phyloP scores from a whole-genome alignment of 2,797 vertebrate species.

The Synaphobranchus kaupii region DNA sequence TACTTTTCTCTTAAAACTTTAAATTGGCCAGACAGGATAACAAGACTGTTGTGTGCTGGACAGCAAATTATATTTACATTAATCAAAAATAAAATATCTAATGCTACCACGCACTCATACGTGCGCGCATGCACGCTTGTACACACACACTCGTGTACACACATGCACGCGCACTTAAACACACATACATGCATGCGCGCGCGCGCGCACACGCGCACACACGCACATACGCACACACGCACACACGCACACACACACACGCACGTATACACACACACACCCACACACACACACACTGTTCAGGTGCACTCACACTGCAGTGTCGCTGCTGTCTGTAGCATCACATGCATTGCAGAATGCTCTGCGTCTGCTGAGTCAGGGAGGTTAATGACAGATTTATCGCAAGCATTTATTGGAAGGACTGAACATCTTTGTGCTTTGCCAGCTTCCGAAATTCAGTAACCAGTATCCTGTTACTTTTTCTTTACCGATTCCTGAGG shows the following conservation, averaged over 20 bases:
- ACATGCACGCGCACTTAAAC: too few relatives aligned
- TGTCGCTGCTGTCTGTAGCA: not conserved
- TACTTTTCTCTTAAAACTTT: not conserved
- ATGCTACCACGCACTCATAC: not conserved
- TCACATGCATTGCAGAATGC: not conserved
- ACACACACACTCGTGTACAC: not conserved
- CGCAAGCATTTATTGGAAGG: not conserved
- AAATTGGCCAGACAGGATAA: not conserved
- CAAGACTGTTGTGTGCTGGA: not conserved
- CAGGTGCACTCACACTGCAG: not conserved
- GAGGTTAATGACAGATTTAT: not conserved
- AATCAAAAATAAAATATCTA: not conserved
- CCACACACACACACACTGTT: not conserved
- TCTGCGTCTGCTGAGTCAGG: not conserved
- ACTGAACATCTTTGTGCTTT: not conserved
- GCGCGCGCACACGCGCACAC: not conserved
- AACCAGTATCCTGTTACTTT: not conserved
- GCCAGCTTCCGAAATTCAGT: not conserved
- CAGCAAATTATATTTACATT: not conserved
- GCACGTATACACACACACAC: not conserved
- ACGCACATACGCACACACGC: too few relatives aligned
- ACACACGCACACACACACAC: not conserved
- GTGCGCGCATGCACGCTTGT: not conserved
- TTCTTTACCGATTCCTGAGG: not conserved
- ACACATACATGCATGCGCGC: not conserved